Evolutionary conservation across 2,888 invertebrate species (phyloP).

Genomic region (Troilus luridus): DNA sequence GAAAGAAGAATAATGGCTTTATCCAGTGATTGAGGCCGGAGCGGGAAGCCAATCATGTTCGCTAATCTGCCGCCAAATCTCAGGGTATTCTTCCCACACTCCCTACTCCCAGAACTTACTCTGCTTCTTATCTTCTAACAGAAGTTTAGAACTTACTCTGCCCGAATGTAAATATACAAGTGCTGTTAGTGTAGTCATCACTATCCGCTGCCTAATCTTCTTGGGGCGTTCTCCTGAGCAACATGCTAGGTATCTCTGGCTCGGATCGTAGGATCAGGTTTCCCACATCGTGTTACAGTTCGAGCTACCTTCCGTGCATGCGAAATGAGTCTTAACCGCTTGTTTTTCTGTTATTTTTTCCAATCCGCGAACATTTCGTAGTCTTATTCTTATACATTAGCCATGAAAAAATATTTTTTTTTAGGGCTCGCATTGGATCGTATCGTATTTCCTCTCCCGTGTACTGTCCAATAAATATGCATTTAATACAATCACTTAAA

Average conservation of each 20-base stretch:
- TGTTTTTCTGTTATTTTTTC: not conserved
- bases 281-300: conserved; percentile 8
- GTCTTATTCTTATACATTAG: not conserved
- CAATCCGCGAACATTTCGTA: too few relatives aligned
- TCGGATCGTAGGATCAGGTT: not conserved
- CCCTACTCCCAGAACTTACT: not conserved
- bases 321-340: not conserved
- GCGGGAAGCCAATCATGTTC: not conserved
- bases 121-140: too few relatives aligned
- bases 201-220: not conserved
- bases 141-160: not conserved
- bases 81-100: not conserved
- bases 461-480: not conserved
- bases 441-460: not conserved
- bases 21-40: not conserved
- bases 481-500: too few relatives aligned
- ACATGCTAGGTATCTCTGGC: not conserved
- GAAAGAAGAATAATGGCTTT: not conserved
- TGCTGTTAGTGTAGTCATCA: not conserved
- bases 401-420: not conserved
- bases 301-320: not conserved
- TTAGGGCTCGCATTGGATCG: not conserved
- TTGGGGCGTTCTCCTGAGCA: not conserved
- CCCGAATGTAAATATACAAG: not conserved
- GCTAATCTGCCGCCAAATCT: not conserved